Base-by-base conservation (phyloP, 2,113 vertebrate species). In the Archilochus colubris region DNA sequence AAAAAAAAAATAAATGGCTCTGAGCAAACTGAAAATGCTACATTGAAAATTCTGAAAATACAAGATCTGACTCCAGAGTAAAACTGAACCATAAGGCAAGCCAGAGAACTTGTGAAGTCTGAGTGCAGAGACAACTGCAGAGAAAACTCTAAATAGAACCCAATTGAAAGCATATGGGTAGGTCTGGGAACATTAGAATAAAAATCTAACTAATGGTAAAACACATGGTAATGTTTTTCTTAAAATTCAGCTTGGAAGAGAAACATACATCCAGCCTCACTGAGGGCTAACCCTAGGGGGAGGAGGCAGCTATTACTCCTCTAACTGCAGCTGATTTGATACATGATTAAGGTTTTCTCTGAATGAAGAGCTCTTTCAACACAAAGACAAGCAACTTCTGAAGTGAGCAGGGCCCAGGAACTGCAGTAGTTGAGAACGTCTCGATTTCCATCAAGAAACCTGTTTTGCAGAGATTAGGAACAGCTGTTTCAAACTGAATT, bases 401-500 rank as follows among this genome's bases (percentile, higher is more conserved):
- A 88, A 79, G 82, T 1, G 10, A 95, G 63, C 2, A 59, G 62
- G 74, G n/a, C 95, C n/a, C 86, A 44, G 70, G 48, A 94, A 89
- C 85, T 86, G 89, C 82, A 90, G 82, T 14, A 94, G 93, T 77
- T 89, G 89, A 89, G 95, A 95, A 95, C 83, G 94, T 94, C 90
- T 89, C 75, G 70, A 92, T 95, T 96, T 95, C 88, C 91, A 94
- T 93, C 93, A 94, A 57, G 88, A 51, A 91, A 80, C 82, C 28
- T 91, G 91, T 94, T 93, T 94, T 89, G 94, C 84, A 86, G 81
- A 87, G 88, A 92, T 89, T 75, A 96, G 92, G 79, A 96, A 94
- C 93, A 96, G 95, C 88, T 94, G 89, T 94, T 96, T 96, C 93
- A 76, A 95, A 92, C 64, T n/a, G 90, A 96, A 93, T 96, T 95